These are phyloP conservation scores for Poecilia wingei DNA, from an alignment of 2,797 vertebrate species.

Conservation along the genomic window DNA sequence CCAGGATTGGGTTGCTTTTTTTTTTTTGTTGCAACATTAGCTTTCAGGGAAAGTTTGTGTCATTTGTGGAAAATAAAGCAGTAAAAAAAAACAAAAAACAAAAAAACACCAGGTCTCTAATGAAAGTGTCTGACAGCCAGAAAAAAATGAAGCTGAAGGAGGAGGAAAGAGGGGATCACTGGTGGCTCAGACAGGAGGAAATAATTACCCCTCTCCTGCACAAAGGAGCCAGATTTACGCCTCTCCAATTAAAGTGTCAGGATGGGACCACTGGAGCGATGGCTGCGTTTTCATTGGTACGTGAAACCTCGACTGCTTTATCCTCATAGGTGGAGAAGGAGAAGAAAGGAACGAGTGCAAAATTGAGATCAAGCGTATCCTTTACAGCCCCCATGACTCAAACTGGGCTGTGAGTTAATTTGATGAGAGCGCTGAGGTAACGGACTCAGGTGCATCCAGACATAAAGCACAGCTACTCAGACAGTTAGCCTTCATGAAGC, in stretches of 20 bases:
- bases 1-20: constrained; percentile 3
- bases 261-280: constrained; percentile 31
- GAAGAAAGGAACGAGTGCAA: constrained; percentile 35
- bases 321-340: constrained; percentile 22
- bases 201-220: constrained; percentile 70
- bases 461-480: constrained; percentile 12
- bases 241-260: constrained; percentile 76
- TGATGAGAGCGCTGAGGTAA: constrained; percentile 39
- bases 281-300: constrained; percentile 43
- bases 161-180: constrained; percentile 12
- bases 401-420: constrained; percentile 47
- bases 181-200: constrained; percentile 64
- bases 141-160: constrained; percentile 17
- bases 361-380: constrained; percentile 45
- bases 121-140: constrained; percentile 19
- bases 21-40: constrained; percentile 16
- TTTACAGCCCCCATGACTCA: constrained; percentile 39
- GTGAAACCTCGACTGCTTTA: constrained; percentile 22
- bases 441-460: constrained; percentile 28
- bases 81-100: too few species aligned
- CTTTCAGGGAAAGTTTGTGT: constrained; percentile 21
- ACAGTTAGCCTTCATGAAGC: constrained; percentile 4
- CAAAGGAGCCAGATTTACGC: constrained; percentile 72
- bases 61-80: constrained; percentile 26
- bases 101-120: constrained; percentile 14